Conservation (phyloP, 1,140 invertebrate genomes). For the Paralvinella palmiformis region DNA sequence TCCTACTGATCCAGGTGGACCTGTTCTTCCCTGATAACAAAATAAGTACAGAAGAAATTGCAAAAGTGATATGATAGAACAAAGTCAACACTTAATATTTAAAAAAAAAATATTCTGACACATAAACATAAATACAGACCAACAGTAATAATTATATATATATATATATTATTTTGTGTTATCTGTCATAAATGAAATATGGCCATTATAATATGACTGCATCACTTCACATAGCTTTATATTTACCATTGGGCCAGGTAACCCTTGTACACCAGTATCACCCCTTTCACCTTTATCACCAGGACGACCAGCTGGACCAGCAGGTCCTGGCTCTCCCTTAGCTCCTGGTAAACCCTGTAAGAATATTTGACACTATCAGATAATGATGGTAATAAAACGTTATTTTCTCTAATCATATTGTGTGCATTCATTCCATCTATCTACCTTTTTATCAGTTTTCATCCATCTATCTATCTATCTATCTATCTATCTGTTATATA, state of each 20-base stretch:
- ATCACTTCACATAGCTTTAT: too few relatives aligned
- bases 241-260: not conserved
- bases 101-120: not conserved
- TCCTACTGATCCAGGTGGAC: slow-evolving; percentile 7
- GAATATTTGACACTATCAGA: not conserved
- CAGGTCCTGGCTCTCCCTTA: slow-evolving; percentile 14
- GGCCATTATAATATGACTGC: not conserved
- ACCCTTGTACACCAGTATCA: not conserved
- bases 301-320: slow-evolving; percentile 12
- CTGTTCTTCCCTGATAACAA: not conserved
- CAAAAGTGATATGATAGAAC: not conserved
- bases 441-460: not conserved
- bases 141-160: not conserved
- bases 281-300: slow-evolving; percentile 2
- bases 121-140: not conserved
- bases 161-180: not conserved
- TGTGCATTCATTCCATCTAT: not conserved
- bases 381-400: not conserved
- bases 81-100: not conserved
- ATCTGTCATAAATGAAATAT: not conserved
- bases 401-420: not conserved
- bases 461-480: not conserved
- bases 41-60: not conserved
- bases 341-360: slow-evolving; percentile 7
- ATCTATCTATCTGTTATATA: not conserved